phyloP scores from a whole-genome alignment of 2,113 vertebrate genomes.

The Callorhinus ursinus region DNA sequence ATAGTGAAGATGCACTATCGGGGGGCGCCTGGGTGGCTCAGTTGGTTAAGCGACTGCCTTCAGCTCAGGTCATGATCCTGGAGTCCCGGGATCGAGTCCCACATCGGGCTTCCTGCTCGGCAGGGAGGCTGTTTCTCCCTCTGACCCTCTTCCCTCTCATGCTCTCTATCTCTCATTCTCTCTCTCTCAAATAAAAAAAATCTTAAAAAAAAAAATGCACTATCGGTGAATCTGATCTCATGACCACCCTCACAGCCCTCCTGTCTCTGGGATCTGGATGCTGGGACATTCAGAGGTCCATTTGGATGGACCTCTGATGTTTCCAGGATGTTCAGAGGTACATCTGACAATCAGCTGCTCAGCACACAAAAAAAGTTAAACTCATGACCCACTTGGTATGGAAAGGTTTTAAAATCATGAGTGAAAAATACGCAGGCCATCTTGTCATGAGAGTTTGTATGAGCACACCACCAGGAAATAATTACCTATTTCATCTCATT shows the following conservation, averaged over 20 bases:
- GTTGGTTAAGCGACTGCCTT: too few species aligned
- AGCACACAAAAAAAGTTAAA: background rate
- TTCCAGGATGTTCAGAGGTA: background rate
- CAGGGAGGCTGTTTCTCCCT: too few species aligned
- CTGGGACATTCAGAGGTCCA: background rate
- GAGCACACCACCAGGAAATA: background rate
- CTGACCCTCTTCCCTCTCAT: too few species aligned
- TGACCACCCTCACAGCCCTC: background rate
- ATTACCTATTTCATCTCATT: background rate
- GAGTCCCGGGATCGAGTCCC: too few species aligned
- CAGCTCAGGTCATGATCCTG: too few species aligned
- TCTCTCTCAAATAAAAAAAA: too few species aligned
- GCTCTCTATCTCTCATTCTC: too few species aligned
- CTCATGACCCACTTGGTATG: background rate
- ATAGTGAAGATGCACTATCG: background rate
- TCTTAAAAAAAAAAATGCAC: too few species aligned
- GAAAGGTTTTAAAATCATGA: background rate
- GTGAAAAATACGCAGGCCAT: background rate
- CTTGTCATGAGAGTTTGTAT: background rate
- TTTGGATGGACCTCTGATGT: background rate
- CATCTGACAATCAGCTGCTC: background rate
- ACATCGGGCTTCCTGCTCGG: too few species aligned
- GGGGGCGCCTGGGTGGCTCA: too few species aligned
- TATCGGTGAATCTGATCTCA: background rate
- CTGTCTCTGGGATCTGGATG: background rate